A percentile compares a stretch with the other conserved stretches of the same genome.
phyloP scores from a whole-genome alignment of 2,888 invertebrate genomes.

The Dryococelus australis region DNA sequence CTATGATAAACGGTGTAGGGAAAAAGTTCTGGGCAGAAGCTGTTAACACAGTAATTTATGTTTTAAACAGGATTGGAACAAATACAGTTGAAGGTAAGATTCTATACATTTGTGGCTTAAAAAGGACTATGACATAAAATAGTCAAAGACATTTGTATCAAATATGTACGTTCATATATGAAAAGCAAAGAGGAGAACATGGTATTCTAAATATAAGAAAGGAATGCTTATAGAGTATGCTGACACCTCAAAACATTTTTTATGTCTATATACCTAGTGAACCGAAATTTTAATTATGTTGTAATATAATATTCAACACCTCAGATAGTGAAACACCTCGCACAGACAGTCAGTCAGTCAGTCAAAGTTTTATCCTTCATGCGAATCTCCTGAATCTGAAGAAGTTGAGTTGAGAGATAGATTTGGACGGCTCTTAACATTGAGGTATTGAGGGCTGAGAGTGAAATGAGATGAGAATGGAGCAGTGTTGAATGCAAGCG shows the following conservation, averaged over 20 bases:
- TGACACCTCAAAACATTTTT: neutral
- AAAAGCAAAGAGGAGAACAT: neutral
- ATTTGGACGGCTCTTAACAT: too few relatives aligned
- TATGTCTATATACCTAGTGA: neutral
- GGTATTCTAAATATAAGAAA: neutral
- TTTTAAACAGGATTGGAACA: neutral
- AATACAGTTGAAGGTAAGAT: neutral
- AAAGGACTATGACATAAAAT: neutral
- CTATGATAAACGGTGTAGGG: neutral
- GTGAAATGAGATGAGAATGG: too few relatives aligned
- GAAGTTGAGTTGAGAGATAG: too few relatives aligned
- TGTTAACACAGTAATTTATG: neutral
- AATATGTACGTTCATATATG: neutral
- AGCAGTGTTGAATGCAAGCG: too few relatives aligned
- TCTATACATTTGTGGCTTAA: neutral
- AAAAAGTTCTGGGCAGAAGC: neutral
- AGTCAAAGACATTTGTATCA: neutral
- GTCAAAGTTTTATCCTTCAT: too few relatives aligned
- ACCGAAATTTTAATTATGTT: neutral
- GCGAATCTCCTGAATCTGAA: too few relatives aligned
- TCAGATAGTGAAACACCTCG: too few relatives aligned
- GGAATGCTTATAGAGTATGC: neutral
- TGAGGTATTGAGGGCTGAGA: too few relatives aligned
- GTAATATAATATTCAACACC: neutral
- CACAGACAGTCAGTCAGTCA: too few relatives aligned